Evolutionary conservation across 2,113 vertebrate species (phyloP).

Genomic region (Pogona vitticeps): DNA sequence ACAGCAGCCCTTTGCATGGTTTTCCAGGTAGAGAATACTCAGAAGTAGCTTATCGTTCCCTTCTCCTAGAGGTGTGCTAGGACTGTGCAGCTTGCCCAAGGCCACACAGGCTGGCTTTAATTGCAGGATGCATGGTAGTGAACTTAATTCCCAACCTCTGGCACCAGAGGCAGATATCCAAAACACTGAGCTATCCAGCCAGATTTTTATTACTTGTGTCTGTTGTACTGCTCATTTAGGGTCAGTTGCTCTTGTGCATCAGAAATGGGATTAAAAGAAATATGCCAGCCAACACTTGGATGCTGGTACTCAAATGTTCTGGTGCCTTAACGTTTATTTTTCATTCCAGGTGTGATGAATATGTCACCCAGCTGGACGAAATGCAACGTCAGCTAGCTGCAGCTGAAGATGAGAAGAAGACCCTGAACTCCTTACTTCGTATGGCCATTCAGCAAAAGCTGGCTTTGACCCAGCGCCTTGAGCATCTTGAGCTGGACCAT

Average conservation of each 20-base stretch:
- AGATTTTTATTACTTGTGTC: too few relatives aligned
- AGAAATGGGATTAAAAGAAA: neutral
- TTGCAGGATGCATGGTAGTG: too few relatives aligned
- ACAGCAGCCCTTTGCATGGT: too few relatives aligned
- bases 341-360: constrained; percentile 90
- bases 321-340: constrained; percentile 31
- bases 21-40: too few relatives aligned
- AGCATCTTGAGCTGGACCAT: constrained; percentile 92
- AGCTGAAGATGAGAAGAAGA: constrained; percentile 98
- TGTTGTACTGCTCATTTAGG: too few relatives aligned
- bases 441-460: constrained; percentile 99
- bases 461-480: constrained; percentile 95
- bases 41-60: too few relatives aligned
- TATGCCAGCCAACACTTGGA: neutral
- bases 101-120: neutral
- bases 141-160: too few relatives aligned
- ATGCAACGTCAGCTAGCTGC: constrained; percentile 97
- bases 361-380: constrained; percentile 95
- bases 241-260: neutral
- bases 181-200: too few relatives aligned
- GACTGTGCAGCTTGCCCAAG: too few relatives aligned
- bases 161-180: too few relatives aligned
- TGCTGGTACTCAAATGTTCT: neutral
- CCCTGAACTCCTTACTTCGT: constrained; percentile 93
- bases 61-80: too few relatives aligned